Base-by-base conservation (phyloP, 2,888 invertebrate species). In the Pyrgus malvae region DNA sequence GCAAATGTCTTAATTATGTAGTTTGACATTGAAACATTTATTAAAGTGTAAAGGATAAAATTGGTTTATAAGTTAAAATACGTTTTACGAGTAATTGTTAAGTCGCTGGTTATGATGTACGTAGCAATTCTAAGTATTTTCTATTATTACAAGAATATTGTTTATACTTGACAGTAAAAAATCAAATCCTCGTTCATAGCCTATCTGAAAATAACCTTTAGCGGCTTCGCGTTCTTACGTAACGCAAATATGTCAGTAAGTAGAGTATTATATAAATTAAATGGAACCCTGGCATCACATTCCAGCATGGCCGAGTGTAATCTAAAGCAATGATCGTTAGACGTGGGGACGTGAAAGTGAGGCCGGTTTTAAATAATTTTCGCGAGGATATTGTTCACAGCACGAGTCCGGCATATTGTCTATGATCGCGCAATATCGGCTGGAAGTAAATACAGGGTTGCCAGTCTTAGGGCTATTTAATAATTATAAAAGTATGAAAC, bases 301-400 rank as follows among this genome's bases (percentile, higher is more conserved):
- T 62, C 63, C 62, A 48, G 56, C 55, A 57, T 16, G 14, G 21
- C 21, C 11, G 33, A 25, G 42, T 42, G 33, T 70, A 72, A 78
- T 79, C 78, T 69, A 61, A 59, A 56, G 55, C 59, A 51, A 64
- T 65, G 68, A 75, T 77, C 78, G 60, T 61, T 62, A 59, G 65
- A 62, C 63, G 66, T 70, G 65, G 65, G 63, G 67, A 69, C 60
- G 74, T 83, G 87, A 89, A 89, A 89, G 89, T 85, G 75, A 76
- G 72, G 74, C 72, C 73, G 75, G 71, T 70, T 80, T 78, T 72
- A 76, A 83, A 85, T 83, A 80, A 81, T 86, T 80, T 86, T 81
- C 75, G 81, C 84, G 71, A 80, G 74, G 76, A 83, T 80, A 88
- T 88, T 83, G 83, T 83, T 84, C 88, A 68, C 88, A 83, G 87